Percentiles rank a stretch among this genome's conserved stretches.
Evolutionary conservation across 2,888 invertebrate genomes (phyloP).

Genomic region (Sphaerophoria taeniata): DNA sequence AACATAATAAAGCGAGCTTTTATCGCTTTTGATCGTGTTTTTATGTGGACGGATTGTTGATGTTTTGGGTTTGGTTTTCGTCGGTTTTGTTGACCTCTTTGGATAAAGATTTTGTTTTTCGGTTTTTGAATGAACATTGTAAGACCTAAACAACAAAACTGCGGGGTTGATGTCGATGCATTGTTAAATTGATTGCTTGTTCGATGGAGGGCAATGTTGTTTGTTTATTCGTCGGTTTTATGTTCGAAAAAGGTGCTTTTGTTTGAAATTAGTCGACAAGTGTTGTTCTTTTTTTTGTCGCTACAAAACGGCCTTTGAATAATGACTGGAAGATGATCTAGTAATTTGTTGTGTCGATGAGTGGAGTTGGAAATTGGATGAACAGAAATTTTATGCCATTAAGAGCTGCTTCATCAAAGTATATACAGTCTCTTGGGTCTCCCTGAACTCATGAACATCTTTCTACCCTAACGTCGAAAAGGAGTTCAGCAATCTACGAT

Average conservation of each 20-base stretch:
- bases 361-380: too few species aligned
- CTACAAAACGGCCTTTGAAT: constrained; percentile 46
- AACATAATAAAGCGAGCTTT: constrained; percentile 57
- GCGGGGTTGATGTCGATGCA: constrained; percentile 4
- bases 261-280: constrained; percentile 20
- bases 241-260: constrained; percentile 16
- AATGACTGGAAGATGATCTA: constrained; percentile 23
- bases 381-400: too few species aligned
- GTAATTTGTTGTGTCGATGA: constrained; percentile 10
- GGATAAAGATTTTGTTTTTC: neutral
- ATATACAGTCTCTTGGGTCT: too few species aligned
- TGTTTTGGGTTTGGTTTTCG: constrained; percentile 34
- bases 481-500: too few species aligned
- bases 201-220: constrained; percentile 15
- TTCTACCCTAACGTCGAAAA: too few species aligned
- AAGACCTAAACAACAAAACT: neutral
- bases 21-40: constrained; percentile 58
- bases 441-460: too few species aligned
- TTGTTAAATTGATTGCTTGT: constrained; percentile 40
- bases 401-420: too few species aligned
- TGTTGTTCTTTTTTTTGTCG: too few species aligned
- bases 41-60: constrained; percentile 43
- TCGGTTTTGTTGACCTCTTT: constrained; percentile 11
- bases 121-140: neutral
- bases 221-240: neutral